Evolutionary conservation across 2,888 invertebrate genomes (phyloP).

Genomic region (Pristionchus maxplancki): DNA sequence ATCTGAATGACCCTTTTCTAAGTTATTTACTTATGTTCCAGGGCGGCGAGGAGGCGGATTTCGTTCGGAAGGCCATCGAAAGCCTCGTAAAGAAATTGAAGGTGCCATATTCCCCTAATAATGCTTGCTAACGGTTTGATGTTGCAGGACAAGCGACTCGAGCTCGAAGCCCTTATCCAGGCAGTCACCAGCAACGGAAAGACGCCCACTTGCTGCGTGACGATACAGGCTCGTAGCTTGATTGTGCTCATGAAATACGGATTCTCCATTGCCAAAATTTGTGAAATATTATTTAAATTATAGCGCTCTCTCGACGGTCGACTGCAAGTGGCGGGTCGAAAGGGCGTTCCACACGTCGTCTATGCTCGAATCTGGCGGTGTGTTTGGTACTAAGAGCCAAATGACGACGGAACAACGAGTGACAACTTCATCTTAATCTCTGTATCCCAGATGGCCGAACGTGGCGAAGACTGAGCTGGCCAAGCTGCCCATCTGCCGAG

Average conservation of each 20-base stretch:
- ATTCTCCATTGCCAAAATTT: no score
- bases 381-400: constrained; percentile 82
- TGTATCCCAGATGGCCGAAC: constrained; percentile 88
- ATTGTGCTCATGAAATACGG: not conserved
- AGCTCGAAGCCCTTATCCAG: constrained; percentile 96
- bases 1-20: no score
- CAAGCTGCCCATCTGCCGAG: constrained; percentile 61
- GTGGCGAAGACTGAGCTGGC: constrained; percentile 95
- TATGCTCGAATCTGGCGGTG: constrained; percentile 99
- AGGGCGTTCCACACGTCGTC: constrained; percentile 99
- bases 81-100: constrained; percentile 98
- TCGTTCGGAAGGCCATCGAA: constrained; percentile 98
- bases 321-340: constrained; percentile 97
- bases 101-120: not conserved
- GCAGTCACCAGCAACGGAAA: constrained; percentile 99
- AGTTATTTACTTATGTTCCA: constrained; percentile 79
- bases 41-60: constrained; percentile 97
- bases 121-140: not conserved
- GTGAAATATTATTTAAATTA: constrained; percentile 47
- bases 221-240: constrained; percentile 83
- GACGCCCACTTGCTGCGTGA: constrained; percentile 98
- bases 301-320: constrained; percentile 97
- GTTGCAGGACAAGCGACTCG: constrained; percentile 91
- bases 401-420: not conserved
- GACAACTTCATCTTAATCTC: constrained; percentile 12